These are phyloP conservation scores for Aricia agestis DNA, from an alignment of 1,140 invertebrate genomes.

Conservation along the genomic window DNA sequence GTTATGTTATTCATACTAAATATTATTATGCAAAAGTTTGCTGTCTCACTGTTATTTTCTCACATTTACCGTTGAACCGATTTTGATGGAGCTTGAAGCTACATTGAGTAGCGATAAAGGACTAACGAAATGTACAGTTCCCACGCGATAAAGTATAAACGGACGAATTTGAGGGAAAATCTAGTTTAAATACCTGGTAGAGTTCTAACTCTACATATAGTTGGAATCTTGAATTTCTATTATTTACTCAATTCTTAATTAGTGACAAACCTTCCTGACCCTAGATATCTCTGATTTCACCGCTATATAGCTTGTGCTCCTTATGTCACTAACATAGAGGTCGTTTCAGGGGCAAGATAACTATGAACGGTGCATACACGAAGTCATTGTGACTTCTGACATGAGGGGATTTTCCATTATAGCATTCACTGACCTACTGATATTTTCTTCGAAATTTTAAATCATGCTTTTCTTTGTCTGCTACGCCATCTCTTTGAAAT, in stretches of 20 bases:
- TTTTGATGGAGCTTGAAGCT: too few species aligned
- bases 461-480: background rate
- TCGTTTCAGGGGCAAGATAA: too few species aligned
- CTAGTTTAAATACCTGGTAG: too few species aligned
- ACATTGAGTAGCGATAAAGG: too few species aligned
- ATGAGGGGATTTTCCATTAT: constrained; percentile 7
- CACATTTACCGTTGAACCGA: too few species aligned
- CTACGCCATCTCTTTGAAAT: background rate
- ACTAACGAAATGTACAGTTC: too few species aligned
- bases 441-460: background rate
- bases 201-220: background rate
- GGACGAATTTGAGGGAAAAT: too few species aligned
- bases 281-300: background rate
- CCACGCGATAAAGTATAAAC: too few species aligned
- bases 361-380: background rate
- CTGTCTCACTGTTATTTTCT: too few species aligned
- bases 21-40: too few species aligned
- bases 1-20: too few species aligned
- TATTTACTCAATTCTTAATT: background rate
- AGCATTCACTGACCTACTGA: background rate
- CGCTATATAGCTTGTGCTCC: background rate
- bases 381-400: constrained; percentile 4
- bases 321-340: too few species aligned
- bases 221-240: background rate
- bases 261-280: constrained; percentile 1